phyloP scores from a whole-genome alignment of 2,888 invertebrate genomes.

The Teleiodes luculella region DNA sequence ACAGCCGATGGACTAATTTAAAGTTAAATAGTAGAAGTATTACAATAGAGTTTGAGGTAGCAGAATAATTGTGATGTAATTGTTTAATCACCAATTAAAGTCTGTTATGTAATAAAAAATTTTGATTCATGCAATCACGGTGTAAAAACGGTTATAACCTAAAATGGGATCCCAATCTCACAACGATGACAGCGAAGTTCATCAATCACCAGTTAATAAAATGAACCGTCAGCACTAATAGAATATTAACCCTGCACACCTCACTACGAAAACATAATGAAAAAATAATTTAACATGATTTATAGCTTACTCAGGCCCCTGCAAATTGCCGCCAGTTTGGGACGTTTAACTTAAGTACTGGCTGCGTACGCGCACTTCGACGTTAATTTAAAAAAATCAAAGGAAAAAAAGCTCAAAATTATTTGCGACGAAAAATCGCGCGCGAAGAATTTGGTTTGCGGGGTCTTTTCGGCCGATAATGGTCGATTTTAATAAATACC shows the following conservation, averaged over 20 bases:
- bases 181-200: constrained; percentile 12
- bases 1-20: too few species aligned
- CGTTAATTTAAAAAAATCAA: constrained; percentile 44
- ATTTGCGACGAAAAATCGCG: constrained; percentile 47
- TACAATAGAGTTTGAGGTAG: too few species aligned
- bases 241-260: constrained; percentile 55
- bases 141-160: neutral
- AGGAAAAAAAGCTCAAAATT: constrained; percentile 30
- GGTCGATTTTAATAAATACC: constrained; percentile 57
- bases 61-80: too few species aligned
- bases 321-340: constrained; percentile 72
- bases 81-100: too few species aligned
- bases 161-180: constrained; percentile 2
- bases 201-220: constrained; percentile 39
- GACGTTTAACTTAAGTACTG: constrained; percentile 74
- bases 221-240: constrained; percentile 52
- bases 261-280: constrained; percentile 52
- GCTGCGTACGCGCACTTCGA: constrained; percentile 56
- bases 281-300: constrained; percentile 75
- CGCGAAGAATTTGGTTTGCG: constrained; percentile 33
- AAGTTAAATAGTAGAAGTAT: too few species aligned
- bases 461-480: constrained; percentile 37
- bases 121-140: neutral
- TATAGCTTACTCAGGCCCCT: constrained; percentile 72
- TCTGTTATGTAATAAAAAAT: too few species aligned